Evolutionary conservation across 2,113 vertebrate species (phyloP).

Genomic region (Haemorhous mexicanus): DNA sequence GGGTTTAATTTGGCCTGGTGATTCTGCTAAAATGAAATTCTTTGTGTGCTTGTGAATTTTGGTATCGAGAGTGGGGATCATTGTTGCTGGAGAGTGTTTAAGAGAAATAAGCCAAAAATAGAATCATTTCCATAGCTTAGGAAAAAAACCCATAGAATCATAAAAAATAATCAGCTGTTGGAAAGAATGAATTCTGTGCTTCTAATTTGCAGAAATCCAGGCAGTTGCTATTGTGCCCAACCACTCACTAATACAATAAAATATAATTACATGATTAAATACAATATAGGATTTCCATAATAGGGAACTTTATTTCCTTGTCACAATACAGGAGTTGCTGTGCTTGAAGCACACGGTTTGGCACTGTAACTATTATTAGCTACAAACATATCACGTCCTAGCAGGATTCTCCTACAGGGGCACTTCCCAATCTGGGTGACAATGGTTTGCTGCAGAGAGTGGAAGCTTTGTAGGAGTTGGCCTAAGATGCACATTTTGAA

Average conservation of each 20-base stretch:
- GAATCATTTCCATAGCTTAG: constrained; percentile 29
- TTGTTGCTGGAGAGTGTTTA: constrained; percentile 26
- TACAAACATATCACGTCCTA: not conserved
- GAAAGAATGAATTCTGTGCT: constrained; percentile 52
- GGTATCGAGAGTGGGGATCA: not conserved
- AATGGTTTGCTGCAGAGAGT: not conserved
- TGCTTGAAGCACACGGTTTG: not conserved
- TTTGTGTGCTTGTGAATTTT: constrained; percentile 2
- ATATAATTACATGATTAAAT: constrained; percentile 75
- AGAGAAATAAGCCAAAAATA: constrained; percentile 37
- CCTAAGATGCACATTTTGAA: not conserved
- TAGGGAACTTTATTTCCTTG: constrained; percentile 68
- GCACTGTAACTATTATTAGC: not conserved
- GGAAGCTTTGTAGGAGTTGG: not conserved
- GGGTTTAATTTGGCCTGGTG: constrained; percentile 3
- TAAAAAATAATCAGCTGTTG: constrained; percentile 58
- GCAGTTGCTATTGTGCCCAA: constrained; percentile 33
- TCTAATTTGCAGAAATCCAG: constrained; percentile 53
- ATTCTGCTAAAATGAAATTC: not conserved
- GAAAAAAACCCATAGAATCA: constrained; percentile 8
- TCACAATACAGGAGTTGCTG: constrained; percentile 48
- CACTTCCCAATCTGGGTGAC: not conserved
- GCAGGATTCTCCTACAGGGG: not conserved
- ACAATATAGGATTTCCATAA: constrained; percentile 68
- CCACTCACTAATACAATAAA: constrained; percentile 68